Evolutionary conservation across 2,797 vertebrate genomes (phyloP).

Genomic region (Haliaeetus albicilla): DNA sequence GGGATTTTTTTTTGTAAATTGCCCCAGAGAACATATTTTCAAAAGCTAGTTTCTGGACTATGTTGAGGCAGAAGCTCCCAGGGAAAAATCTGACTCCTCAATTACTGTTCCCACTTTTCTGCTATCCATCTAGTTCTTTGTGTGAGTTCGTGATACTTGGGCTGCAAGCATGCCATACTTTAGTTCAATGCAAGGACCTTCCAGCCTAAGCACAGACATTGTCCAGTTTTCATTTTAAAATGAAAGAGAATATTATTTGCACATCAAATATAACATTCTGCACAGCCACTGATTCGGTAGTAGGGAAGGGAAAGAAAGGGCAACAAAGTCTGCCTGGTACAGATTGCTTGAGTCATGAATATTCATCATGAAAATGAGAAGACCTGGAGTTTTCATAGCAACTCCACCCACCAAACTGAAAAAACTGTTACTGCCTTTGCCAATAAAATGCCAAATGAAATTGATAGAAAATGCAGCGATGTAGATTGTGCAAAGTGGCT

Average conservation of each 20-base stretch:
- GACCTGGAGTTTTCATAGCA: constrained; percentile 63
- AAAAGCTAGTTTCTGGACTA: background rate
- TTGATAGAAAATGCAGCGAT: constrained; percentile 16
- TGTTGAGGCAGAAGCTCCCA: background rate
- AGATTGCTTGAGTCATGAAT: constrained; percentile 70
- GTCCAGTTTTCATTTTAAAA: background rate
- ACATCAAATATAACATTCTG: constrained; percentile 24
- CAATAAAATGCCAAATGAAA: constrained; percentile 56
- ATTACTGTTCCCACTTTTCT: background rate
- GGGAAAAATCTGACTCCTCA: background rate
- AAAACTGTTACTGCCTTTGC: constrained; percentile 66
- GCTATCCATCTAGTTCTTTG: background rate
- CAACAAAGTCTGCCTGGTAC: constrained; percentile 66
- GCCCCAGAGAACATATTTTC: background rate
- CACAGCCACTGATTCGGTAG: constrained; percentile 42
- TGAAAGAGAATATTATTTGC: constrained; percentile 47
- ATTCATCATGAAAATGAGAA: constrained; percentile 66
- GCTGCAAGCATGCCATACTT: background rate
- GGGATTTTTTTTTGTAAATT: background rate
- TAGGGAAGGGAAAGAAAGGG: constrained; percentile 55
- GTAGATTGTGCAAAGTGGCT: background rate
- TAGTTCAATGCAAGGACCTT: background rate
- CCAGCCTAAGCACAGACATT: background rate
- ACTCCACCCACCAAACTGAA: constrained; percentile 67
- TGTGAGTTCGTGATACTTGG: background rate